Conservation (phyloP, 2,888 invertebrate genomes). For the Cheilosia vulpina region DNA sequence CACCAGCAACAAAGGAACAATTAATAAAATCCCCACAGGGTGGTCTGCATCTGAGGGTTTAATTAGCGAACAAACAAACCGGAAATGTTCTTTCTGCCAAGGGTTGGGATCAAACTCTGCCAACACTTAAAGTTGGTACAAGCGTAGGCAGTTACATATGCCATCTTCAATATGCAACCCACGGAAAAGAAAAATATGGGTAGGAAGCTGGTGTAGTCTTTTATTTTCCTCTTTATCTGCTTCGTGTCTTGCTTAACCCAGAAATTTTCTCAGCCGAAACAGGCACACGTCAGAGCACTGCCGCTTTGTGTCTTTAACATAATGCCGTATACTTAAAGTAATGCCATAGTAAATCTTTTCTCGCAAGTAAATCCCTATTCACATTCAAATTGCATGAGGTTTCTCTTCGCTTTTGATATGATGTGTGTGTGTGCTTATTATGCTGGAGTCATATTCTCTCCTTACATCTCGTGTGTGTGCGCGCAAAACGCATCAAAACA, state of each 20-base stretch:
- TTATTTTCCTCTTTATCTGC: conserved; percentile 4
- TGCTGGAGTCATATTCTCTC: not conserved
- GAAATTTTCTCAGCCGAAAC: conserved; percentile 67
- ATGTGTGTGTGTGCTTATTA: not conserved
- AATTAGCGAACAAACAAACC: conserved; percentile 37
- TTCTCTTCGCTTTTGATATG: conserved; percentile 8
- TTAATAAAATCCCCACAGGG: conserved; percentile 5
- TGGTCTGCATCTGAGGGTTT: conserved; percentile 5
- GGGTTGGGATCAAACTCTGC: conserved; percentile 36
- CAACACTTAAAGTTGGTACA: conserved; percentile 56
- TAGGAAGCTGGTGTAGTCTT: conserved; percentile 21
- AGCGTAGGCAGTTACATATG: conserved; percentile 10
- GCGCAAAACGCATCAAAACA: conserved; percentile 67
- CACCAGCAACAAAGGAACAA: conserved; percentile 37
- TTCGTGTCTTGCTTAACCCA: conserved; percentile 53
- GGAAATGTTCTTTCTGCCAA: conserved; percentile 40
- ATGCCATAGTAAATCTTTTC: conserved; percentile 63
- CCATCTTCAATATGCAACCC: conserved; percentile 5
- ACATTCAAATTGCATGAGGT: conserved; percentile 60
- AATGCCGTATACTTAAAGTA: conserved; percentile 55
- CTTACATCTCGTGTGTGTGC: not conserved
- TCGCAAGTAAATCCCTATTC: conserved; percentile 56
- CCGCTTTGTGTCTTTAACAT: conserved; percentile 57
- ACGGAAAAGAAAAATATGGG: conserved; percentile 16
- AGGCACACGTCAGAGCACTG: conserved; percentile 26